These are phyloP conservation scores for Schizothorax lantsangensis DNA, from an alignment of 2,797 vertebrate genomes.

Conservation along the genomic window DNA sequence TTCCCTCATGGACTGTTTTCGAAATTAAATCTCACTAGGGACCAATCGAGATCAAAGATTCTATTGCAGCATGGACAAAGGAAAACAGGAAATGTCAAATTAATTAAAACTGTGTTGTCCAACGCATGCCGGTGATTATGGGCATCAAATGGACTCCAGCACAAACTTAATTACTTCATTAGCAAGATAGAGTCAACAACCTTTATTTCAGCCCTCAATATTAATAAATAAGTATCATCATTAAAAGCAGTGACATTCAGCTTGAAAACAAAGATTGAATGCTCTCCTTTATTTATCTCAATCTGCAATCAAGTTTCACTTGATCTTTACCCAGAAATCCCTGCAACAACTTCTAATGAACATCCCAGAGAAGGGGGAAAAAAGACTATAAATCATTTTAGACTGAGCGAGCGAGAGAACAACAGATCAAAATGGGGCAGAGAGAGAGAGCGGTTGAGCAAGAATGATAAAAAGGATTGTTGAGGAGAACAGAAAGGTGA, in stretches of 20 bases:
- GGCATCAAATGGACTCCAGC: neutral
- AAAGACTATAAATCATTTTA: slow-evolving; percentile 18
- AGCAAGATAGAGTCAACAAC: neutral
- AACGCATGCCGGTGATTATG: neutral
- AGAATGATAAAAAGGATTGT: slow-evolving; percentile 40
- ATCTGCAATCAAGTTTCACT: slow-evolving; percentile 29
- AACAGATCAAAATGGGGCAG: slow-evolving; percentile 30
- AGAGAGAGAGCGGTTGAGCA: slow-evolving; percentile 19
- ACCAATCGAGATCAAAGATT: slow-evolving; percentile 17
- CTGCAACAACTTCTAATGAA: slow-evolving; percentile 79
- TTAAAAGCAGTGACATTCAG: slow-evolving; percentile 32
- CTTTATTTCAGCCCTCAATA: slow-evolving; percentile 12
- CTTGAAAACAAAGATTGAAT: slow-evolving; percentile 21
- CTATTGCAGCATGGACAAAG: slow-evolving; percentile 24
- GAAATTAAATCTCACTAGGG: slow-evolving; percentile 47
- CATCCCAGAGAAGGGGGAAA: slow-evolving; percentile 41
- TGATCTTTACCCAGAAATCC: slow-evolving; percentile 35
- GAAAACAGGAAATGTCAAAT: slow-evolving; percentile 28
- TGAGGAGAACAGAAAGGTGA: slow-evolving; percentile 70
- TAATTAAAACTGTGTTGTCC: slow-evolving; percentile 23
- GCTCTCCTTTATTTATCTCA: slow-evolving; percentile 25
- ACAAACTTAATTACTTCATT: slow-evolving; percentile 19
- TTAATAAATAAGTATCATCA: slow-evolving; percentile 9
- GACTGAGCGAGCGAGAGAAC: neutral
- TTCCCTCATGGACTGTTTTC: slow-evolving; percentile 53